Base-by-base conservation (phyloP, 2,113 vertebrate genomes). In the Cercocebus atys region DNA sequence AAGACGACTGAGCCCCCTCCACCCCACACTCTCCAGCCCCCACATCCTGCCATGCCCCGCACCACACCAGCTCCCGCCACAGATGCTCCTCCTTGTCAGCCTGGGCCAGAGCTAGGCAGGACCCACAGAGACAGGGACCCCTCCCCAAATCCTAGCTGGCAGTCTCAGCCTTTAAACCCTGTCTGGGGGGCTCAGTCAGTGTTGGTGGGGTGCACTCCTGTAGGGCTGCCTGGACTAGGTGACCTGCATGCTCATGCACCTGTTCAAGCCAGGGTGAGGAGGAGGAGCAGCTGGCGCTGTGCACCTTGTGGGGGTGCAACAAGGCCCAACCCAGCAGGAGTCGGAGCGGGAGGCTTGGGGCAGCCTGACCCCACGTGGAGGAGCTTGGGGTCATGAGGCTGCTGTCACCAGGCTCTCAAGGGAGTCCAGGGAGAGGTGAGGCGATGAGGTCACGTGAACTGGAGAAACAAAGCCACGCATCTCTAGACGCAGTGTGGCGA, bases 401-500 rank as follows among this genome's bases (percentile, higher is more conserved):
- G 38, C 27, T 13, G 73, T 47, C 40, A 47, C 73, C 25, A 6
- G n/a, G 25, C 45, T 66, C 11, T 3, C 35, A 30, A 43, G 43
- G 40, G 23, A 10, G 45, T 40, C 18, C n/a, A 11, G 43, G 22
- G 76, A 68, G 1, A 35, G 30, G 35, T 40, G 45, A 30, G 30
- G 78, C 32, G 3, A 5, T n/a, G 57, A 32, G 12, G 52, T 61
- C 50, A 43, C 2, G 0, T 22, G 23, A 35, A 13, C 27, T 25
- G 52, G 14, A 68, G 76, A 70, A 75, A 57, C n/a, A n/a, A 57
- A 45, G 32, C 18, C 35, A n/a, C 43, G 38, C 2, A 0, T 18
- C 45, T 25, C 16, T 52, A 38, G 17, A 9, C 23, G 27, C 20
- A 10, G 45, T 0, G 2, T 25, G 14, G 52, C 1, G 8, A 17